Percentiles rank a stretch among this genome's conserved stretches.
Evolutionary conservation across 2,797 vertebrate species (phyloP).

Genomic region (Chloroceryle amazona): DNA sequence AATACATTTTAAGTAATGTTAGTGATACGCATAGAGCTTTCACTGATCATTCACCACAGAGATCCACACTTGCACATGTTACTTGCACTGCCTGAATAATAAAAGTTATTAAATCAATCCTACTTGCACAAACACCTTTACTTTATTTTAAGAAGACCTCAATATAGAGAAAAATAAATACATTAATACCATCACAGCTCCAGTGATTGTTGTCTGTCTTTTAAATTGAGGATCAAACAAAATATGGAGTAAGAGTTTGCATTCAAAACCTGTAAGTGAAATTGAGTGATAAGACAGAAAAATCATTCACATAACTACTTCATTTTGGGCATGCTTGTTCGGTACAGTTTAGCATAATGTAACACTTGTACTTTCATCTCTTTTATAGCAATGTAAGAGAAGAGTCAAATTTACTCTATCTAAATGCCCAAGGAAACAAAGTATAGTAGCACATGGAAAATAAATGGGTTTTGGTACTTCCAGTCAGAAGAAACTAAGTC

Average conservation of each 20-base stretch:
- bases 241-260: not conserved
- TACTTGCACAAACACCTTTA: not conserved
- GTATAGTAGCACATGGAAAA: not conserved
- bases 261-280: not conserved
- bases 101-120: not conserved
- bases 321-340: not conserved
- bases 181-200: not conserved
- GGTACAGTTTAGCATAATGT: not conserved
- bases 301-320: not conserved
- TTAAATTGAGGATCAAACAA: not conserved
- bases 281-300: not conserved
- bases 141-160: not conserved
- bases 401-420: not conserved
- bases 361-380: not conserved
- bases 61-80: not conserved
- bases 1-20: constrained; percentile 7
- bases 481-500: not conserved
- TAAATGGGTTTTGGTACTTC: not conserved
- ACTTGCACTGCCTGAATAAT: not conserved
- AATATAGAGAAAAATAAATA: not conserved
- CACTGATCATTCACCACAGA: not conserved
- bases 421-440: not conserved
- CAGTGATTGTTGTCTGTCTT: not conserved
- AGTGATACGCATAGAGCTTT: not conserved
- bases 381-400: not conserved